Percentiles rank a stretch among this genome's conserved stretches.
Evolutionary conservation across 2,888 invertebrate species (phyloP).

Genomic region (Galerucella nymphaeae): DNA sequence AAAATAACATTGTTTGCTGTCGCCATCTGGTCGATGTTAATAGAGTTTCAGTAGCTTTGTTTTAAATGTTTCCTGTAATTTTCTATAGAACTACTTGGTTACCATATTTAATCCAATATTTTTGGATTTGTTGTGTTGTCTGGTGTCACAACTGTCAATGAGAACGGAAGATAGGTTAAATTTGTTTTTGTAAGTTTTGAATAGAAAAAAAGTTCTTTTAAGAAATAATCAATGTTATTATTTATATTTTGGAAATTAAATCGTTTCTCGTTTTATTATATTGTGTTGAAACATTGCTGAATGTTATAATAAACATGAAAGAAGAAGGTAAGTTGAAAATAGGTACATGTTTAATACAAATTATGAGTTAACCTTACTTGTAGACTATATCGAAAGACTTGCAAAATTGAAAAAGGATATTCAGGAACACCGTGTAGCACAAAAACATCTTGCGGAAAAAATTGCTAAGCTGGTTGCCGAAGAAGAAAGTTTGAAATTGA

Average conservation of each 20-base stretch:
- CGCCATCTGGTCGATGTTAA: background rate
- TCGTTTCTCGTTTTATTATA: no score
- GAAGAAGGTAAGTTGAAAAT: background rate
- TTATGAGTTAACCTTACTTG: background rate
- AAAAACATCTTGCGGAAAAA: constrained; percentile 8
- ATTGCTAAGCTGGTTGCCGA: constrained; percentile 29
- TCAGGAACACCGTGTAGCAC: background rate
- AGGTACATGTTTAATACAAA: no score
- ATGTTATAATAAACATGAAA: background rate
- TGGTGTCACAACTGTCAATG: no score
- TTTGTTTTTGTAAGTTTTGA: no score
- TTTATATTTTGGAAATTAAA: no score
- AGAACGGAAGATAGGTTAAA: no score
- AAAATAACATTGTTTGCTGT: background rate
- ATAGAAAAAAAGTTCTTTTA: no score
- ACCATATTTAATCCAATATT: background rate
- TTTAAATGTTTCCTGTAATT: background rate
- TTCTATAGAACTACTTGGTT: background rate
- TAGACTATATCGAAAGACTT: background rate
- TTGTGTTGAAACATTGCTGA: background rate
- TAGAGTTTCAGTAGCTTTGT: background rate
- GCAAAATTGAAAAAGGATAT: background rate
- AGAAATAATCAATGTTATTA: no score
- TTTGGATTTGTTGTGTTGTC: no score
- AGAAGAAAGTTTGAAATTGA: background rate